A percentile compares a stretch with the other conserved stretches of the same genome.
Conservation (phyloP, 2,113 vertebrate species). For the Anser cygnoides region DNA sequence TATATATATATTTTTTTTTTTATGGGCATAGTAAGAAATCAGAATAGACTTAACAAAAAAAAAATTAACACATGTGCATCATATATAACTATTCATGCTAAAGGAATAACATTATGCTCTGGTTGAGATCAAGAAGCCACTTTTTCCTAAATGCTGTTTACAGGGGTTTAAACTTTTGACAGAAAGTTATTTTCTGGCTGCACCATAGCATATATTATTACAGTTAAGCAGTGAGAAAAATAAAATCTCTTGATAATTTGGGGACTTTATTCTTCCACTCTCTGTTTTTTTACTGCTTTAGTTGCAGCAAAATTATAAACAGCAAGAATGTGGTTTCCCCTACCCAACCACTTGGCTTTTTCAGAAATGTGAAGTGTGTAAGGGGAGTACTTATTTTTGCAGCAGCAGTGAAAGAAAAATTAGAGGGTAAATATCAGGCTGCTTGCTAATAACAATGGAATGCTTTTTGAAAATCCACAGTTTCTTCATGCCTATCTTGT, state of each 20-base stretch:
- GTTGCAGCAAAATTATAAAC: background rate
- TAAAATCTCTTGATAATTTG: background rate
- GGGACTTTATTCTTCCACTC: background rate
- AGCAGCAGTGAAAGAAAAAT: background rate
- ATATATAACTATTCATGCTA: background rate
- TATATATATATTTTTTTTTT: too few species aligned
- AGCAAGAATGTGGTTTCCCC: background rate
- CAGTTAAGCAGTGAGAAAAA: slow-evolving; percentile 18
- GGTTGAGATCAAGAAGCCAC: background rate
- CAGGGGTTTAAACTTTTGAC: background rate
- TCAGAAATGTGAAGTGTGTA: background rate
- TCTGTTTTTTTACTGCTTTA: background rate
- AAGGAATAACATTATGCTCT: background rate
- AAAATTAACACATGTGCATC: background rate
- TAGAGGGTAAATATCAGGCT: background rate
- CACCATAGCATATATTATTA: background rate
- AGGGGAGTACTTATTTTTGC: slow-evolving; percentile 12
- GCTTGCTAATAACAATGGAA: background rate
- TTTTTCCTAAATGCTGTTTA: background rate
- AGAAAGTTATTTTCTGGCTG: background rate
- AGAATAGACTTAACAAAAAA: background rate
- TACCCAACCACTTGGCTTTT: background rate
- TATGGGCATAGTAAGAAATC: background rate
- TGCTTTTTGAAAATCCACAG: background rate
- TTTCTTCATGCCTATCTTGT: background rate